Evolutionary conservation across 1,140 invertebrate species (phyloP), one percentile per base, ranked within the genome.

Genomic region (Chymomyza costata): DNA sequence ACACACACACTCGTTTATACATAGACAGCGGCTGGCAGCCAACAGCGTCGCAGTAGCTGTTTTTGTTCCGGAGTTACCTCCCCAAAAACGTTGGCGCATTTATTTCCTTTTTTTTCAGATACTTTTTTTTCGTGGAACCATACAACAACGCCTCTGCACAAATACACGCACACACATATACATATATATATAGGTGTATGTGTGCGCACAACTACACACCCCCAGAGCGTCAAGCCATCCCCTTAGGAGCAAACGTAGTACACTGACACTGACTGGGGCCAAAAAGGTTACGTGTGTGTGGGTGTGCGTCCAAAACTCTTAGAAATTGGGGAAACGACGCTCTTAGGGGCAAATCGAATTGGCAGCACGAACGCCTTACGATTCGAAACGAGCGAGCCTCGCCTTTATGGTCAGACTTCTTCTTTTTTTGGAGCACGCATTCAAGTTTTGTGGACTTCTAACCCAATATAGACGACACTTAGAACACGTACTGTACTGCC

Each of bases 171-270:
- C n/a, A n/a, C n/a, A n/a, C n/a, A n/a, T n/a, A n/a, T n/a, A n/a
- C n/a, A n/a, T n/a, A n/a, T n/a, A n/a, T n/a, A n/a, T n/a, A n/a
- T n/a, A n/a, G n/a, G n/a, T n/a, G n/a, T n/a, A n/a, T n/a, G n/a
- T n/a, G n/a, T n/a, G n/a, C n/a, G n/a, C 21, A 25, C 21, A 25
- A 5, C 3, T 25, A 25, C 21, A 25, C 21, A 25, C 21, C 21
- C 21, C 21, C 21, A 25, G 8, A 25, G 21, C 21, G 21, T 8
- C 21, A 25, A 25, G 21, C 2, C 10, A 15, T 53, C 16, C 58
- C 31, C 34, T 31, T 38, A 34, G 59, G 53, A 49, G 65, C 47
- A 10, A n/a, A n/a, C n/a, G n/a, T n/a, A n/a, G n/a, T n/a, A n/a
- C n/a, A n/a, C n/a, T n/a, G n/a, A n/a, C n/a, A n/a, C n/a, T n/a